Percentiles rank a stretch among this genome's conserved stretches.
Evolutionary conservation across 2,888 invertebrate species (phyloP).

Genomic region (Euphydryas editha): DNA sequence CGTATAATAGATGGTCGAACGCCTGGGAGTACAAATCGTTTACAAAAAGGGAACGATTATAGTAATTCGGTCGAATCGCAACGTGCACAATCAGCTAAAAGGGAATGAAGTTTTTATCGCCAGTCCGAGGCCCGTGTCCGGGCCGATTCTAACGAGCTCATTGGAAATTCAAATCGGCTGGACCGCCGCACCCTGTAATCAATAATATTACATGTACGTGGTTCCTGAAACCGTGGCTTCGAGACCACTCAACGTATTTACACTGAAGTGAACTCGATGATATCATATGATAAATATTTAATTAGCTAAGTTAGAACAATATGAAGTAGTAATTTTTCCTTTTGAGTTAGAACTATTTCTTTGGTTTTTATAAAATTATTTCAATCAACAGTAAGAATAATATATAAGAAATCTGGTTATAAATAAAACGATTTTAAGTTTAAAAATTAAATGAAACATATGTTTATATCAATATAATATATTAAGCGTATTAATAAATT

Average conservation of each 20-base stretch:
- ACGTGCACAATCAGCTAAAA: constrained; percentile 66
- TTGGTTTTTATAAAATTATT: too few relatives aligned
- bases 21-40: constrained; percentile 47
- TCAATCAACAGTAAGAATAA: too few relatives aligned
- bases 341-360: too few relatives aligned
- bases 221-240: constrained; percentile 67
- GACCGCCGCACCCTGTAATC: constrained; percentile 78
- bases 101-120: constrained; percentile 73
- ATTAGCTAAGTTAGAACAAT: not conserved
- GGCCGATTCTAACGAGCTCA: constrained; percentile 79
- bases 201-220: constrained; percentile 83
- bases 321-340: not conserved
- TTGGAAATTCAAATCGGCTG: constrained; percentile 81
- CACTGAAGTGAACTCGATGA: constrained; percentile 47
- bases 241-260: constrained; percentile 51
- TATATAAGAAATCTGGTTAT: too few relatives aligned
- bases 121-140: constrained; percentile 63
- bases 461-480: too few relatives aligned
- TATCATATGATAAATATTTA: constrained; percentile 19
- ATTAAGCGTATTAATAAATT: too few relatives aligned
- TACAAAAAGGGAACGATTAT: constrained; percentile 57
- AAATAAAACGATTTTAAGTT: too few relatives aligned
- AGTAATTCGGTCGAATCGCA: constrained; percentile 58
- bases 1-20: constrained; percentile 39
- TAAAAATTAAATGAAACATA: too few relatives aligned